Evolutionary conservation across 2,113 vertebrate genomes (phyloP).

Genomic region (Perognathus longimembris): DNA sequence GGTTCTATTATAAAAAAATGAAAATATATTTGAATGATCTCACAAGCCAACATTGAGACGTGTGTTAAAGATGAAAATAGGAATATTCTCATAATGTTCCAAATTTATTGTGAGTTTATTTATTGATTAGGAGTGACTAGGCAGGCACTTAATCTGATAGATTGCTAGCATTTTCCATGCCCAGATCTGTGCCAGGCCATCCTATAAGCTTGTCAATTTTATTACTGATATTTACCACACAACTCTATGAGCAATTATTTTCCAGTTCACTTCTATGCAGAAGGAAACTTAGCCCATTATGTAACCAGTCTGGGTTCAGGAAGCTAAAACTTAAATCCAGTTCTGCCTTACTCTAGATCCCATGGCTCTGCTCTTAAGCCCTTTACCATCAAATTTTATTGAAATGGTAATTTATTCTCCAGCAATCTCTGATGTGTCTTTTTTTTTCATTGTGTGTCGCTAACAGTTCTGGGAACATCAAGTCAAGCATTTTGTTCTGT

Average conservation of each 20-base stretch:
- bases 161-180: background rate
- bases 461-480: slow-evolving; percentile 19
- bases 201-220: background rate
- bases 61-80: slow-evolving; percentile 29
- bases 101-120: slow-evolving; percentile 36
- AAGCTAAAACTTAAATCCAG: background rate
- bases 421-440: slow-evolving; percentile 33
- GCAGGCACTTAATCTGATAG: background rate
- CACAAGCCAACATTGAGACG: background rate
- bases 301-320: background rate
- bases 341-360: background rate
- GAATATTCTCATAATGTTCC: background rate
- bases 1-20: slow-evolving; percentile 58
- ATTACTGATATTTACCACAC: background rate
- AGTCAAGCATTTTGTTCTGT: slow-evolving; percentile 13
- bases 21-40: slow-evolving; percentile 42
- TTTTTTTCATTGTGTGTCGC: background rate
- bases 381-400: slow-evolving; percentile 54
- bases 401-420: slow-evolving; percentile 54
- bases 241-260: background rate
- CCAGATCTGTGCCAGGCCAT: background rate
- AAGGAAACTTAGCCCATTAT: slow-evolving; percentile 27
- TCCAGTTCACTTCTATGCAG: background rate
- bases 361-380: slow-evolving; percentile 14
- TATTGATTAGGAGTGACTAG: slow-evolving; percentile 41